Evolutionary conservation across 2,113 vertebrate species (phyloP).

Genomic region (Arvicanthis niloticus): DNA sequence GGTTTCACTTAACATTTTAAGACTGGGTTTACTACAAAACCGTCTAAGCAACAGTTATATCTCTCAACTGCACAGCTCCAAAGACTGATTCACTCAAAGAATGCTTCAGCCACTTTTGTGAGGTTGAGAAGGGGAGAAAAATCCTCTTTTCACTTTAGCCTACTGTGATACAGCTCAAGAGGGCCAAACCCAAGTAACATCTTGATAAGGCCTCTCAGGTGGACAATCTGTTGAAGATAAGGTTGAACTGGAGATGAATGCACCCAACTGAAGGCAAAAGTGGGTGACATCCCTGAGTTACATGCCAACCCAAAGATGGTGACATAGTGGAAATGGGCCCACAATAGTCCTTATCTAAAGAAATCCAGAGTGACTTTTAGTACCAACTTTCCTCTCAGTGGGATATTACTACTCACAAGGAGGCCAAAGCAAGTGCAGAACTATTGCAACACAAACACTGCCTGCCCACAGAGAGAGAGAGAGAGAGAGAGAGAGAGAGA

Average conservation of each 20-base stretch:
- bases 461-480: background rate
- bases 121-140: slow-evolving; percentile 52
- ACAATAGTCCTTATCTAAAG: slow-evolving; percentile 62
- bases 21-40: slow-evolving; percentile 62
- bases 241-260: slow-evolving; percentile 44
- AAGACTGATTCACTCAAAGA: slow-evolving; percentile 62
- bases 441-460: slow-evolving; percentile 59
- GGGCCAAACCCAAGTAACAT: background rate
- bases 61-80: slow-evolving; percentile 39
- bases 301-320: slow-evolving; percentile 48
- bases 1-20: slow-evolving; percentile 66
- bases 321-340: slow-evolving; percentile 27
- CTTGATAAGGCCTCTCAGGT: slow-evolving; percentile 22
- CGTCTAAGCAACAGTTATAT: slow-evolving; percentile 58
- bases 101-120: slow-evolving; percentile 56
- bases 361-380: slow-evolving; percentile 63
- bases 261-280: slow-evolving; percentile 51
- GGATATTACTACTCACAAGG: slow-evolving; percentile 58
- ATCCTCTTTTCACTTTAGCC: slow-evolving; percentile 27
- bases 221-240: slow-evolving; percentile 58
- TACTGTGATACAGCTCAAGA: background rate
- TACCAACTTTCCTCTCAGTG: slow-evolving; percentile 58
- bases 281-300: slow-evolving; percentile 29
- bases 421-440: slow-evolving; percentile 24
- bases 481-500: too few relatives aligned